Base-by-base conservation (phyloP, 2,113 vertebrate genomes). In the Suncus etruscus region DNA sequence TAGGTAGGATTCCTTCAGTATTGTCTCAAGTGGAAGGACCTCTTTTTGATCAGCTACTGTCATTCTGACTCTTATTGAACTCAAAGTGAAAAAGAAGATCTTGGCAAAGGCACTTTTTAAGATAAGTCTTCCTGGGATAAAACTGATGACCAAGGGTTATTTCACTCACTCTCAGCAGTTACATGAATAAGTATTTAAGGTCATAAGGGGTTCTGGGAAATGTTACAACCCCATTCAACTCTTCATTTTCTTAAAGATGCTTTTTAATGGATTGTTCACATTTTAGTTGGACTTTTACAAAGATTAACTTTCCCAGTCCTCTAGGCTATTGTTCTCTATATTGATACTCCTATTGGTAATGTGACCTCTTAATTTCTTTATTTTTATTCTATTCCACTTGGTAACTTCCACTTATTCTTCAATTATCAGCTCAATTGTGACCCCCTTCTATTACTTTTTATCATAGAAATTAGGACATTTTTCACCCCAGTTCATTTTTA, bases 241-340 rank as follows among this genome's bases (percentile, higher is more conserved):
- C 39, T 47, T 54, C 16, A 11, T 70, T 48, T 58, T 68, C 54
- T 70, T 87, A 27, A 22, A 70, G 63, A 75, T 81, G 27, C 10
- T 66, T 82, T 85, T 68, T 16, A 93, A 72, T 29, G 54, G 7
- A 58, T 31, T 54, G 76, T 29, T 31, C 65, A 84, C 75, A n/a
- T 72, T 83, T 54, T 73, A 66, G 24, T 11, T 51, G 48, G 47
- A 86, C 10, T 25, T 47, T 83, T 88, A 78, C 45, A 47, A 50
- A 77, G 82, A 77, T 32, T 58, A 86, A 54, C 12, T 86, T 83
- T 78, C 54, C 72, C 72, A 87, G 3, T 78, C 72, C 72, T 73
- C 58, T 32, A 69, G 76, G 50, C 18, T 66, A 82, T 29, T 66
- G 11, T 65, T 76, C 31, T 9, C 24, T 29, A 27, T 27, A 22